A percentile compares a stretch with the other conserved stretches of the same genome.
Conservation (phyloP, 2,888 invertebrate species). For the Meliscaeva auricollis region DNA sequence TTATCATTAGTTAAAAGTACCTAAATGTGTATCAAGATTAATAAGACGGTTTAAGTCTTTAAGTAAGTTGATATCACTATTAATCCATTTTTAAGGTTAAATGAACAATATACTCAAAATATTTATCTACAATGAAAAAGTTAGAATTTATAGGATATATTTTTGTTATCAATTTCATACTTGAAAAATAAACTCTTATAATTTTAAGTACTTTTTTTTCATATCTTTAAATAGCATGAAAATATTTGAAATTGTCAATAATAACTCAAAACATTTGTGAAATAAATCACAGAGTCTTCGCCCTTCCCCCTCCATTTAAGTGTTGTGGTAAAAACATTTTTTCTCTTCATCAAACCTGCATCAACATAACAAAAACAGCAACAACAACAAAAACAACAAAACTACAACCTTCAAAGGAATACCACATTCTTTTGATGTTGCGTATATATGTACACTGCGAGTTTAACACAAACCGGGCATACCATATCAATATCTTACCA, state of each 20-base stretch:
- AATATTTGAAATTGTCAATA: background rate
- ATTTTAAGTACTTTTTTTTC: no score
- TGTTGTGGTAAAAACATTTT: constrained; percentile 45
- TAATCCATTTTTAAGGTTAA: no score
- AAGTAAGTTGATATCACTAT: no score
- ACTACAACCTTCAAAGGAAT: constrained; percentile 10
- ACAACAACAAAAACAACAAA: no score
- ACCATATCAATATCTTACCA: constrained; percentile 53
- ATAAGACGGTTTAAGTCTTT: no score
- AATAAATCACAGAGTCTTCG: constrained; percentile 55
- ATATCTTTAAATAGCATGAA: background rate
- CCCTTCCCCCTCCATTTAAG: constrained; percentile 9
- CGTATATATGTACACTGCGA: constrained; percentile 8
- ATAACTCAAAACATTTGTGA: constrained; percentile 46
- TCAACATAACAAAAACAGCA: background rate
- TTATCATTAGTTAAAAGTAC: no score
- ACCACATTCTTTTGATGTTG: constrained; percentile 55
- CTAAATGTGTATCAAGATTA: no score
- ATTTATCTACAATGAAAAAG: no score
- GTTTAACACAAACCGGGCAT: constrained; percentile 40
- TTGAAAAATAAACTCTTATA: no score
- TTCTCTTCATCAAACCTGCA: constrained; percentile 24
- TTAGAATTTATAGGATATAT: no score
- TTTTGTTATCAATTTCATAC: no score
- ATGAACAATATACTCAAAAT: no score